phyloP scores from a whole-genome alignment of 1,140 invertebrate species.

The Drosophila athabasca region DNA sequence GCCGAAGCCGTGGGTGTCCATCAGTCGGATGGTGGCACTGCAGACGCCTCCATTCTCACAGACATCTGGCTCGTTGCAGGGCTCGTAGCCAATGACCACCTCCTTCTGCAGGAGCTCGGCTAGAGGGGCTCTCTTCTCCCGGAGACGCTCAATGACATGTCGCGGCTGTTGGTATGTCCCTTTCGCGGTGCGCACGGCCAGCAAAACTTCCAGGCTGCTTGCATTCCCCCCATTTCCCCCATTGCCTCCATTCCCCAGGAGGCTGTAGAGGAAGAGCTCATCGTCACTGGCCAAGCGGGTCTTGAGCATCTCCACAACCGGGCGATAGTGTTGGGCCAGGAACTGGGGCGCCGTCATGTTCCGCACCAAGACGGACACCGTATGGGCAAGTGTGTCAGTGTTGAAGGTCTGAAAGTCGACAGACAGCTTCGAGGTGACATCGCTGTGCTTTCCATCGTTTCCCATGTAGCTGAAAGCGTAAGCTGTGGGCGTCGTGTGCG shows the following conservation, averaged over 20 bases:
- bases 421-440: conserved; percentile 92
- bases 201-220: conserved; percentile 87
- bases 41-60: conserved; percentile 92
- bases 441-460: conserved; percentile 93
- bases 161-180: conserved; percentile 86
- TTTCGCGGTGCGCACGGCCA: conserved; percentile 86
- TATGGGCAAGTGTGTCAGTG: conserved; percentile 92
- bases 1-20: conserved; percentile 85
- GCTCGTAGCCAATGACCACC: conserved; percentile 88
- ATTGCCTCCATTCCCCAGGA: conserved; percentile 85
- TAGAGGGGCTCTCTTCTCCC: conserved; percentile 87
- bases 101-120: conserved; percentile 86
- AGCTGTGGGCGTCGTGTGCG: conserved; percentile 87
- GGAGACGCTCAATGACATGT: conserved; percentile 87
- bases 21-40: conserved; percentile 88
- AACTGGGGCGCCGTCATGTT: conserved; percentile 91
- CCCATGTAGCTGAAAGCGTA: conserved; percentile 92
- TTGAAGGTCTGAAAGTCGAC: conserved; percentile 92
- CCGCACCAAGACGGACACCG: conserved; percentile 89
- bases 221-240: conserved; percentile 84
- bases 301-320: conserved; percentile 89
- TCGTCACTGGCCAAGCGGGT: conserved; percentile 87
- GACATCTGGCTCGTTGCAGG: conserved; percentile 85
- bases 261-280: conserved; percentile 88
- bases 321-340: conserved; percentile 89